Evolutionary conservation across 1,140 invertebrate genomes (phyloP), one percentile per base, ranked within the genome.

Genomic region (Agrypnia vestita): DNA sequence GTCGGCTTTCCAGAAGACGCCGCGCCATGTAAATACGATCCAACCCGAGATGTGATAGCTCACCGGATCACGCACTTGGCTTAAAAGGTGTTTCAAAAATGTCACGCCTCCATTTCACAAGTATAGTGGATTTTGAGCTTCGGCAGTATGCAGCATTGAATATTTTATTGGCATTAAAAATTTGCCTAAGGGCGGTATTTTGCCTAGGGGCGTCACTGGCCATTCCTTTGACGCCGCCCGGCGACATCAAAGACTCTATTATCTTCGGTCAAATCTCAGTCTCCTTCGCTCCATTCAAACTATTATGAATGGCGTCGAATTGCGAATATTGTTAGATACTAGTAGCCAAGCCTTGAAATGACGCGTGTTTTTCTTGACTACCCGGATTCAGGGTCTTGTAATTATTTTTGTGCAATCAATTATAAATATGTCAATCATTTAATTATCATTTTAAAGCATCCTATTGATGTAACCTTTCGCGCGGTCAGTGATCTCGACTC

Each of bases 1-100:
- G 25, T 75, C 12, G 46, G 35, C 69, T 73, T 73, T 72, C 69
- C 46, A 72, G 69, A 53, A 72, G 69, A 72, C 46, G 15, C 69
- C 69, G 25, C 10, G 21, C 25, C 25, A 67, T 46, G 62, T 67
- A 67, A 67, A 67, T 47, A 67, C 35, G n/a, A 6, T 6, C 25
- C 21, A 15, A 15, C 11, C n/a, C 7, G 44, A 19, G 64, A 17
- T 69, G 64, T 19, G 64, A 69, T 69, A 69, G 25, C 25, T 12
- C 35, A 7, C 43, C 46, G n/a, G 46, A 69, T 47, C 44, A 47
- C 46, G 43, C 64, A 69, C 44, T 17, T 69, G 64, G 25, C 6
- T 35, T 35, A 35, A 35, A 35, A 35, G 25, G 44, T 69, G 64
- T 69, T 69, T 49, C 7, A 69, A 69, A 46, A 49, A 35, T 64